Evolutionary conservation across 2,113 vertebrate genomes (phyloP), one percentile per base, ranked within the genome.

Genomic region (Struthio camelus): DNA sequence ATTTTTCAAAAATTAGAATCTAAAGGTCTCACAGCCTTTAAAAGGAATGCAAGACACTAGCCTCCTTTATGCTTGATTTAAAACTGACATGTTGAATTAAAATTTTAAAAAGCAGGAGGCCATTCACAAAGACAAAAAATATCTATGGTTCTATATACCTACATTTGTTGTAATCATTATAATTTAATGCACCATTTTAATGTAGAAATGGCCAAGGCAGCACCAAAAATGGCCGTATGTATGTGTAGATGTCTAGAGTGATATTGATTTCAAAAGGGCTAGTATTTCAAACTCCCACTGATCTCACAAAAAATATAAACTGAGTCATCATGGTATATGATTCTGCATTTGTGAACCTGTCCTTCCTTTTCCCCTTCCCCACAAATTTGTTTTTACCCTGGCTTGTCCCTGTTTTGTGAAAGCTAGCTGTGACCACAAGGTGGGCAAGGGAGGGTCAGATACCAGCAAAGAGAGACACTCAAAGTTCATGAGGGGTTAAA

Each of bases 251-350:
- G 27, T 80, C 48, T 42, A 65, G 61, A 30, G 36, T 86, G 23
- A 9, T 42, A 1, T 65, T 87, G 65, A 28, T 50, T n/a, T 73
- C 18, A 79, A 64, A 64, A 46, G 40, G 78, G 4, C 6, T 36
- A 75, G 9, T 67, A 66, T 75, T 79, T 86, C 40, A 71, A 80
- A 75, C 66, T 78, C 80, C 42, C 69, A 50, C 34, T 66, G 36
- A 46, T 19, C 54, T 79, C 40, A 69, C 16, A 56, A 78, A 82
- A 70, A 78, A 78, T 67, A 25, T 8, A 2, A 84, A 75, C 73
- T 80, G 51, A 62, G 53, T 0, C 0, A 67, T 66, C 25, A 13
- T 32, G 30, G 44, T 58, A 32, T 2, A 40, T 1, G 1, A 5
- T 65, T 53, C n/a, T 11, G 40, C 14, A 18, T 6, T 77, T 28